Percentiles rank a stretch among this genome's conserved stretches.
phyloP scores from a whole-genome alignment of 2,113 vertebrate species.

The Cinclus cinclus region DNA sequence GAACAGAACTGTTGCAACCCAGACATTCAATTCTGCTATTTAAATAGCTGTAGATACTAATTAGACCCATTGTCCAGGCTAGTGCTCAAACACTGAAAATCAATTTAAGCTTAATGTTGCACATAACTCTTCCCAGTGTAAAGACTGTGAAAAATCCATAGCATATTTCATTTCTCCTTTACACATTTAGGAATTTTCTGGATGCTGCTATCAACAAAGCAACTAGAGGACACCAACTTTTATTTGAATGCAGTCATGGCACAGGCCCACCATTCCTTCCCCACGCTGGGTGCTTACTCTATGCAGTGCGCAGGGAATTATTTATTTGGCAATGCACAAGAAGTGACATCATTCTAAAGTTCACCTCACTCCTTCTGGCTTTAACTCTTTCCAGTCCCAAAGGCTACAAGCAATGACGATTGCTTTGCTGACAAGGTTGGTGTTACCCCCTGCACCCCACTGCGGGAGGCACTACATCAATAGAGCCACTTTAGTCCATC shows the following conservation, averaged over 20 bases:
- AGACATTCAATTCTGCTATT: neutral
- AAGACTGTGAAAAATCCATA: constrained; percentile 25
- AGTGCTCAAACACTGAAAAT: constrained; percentile 2
- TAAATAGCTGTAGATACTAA: constrained; percentile 19
- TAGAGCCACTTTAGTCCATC: neutral
- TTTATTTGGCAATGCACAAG: neutral
- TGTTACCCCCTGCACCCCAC: neutral
- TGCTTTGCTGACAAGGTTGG: neutral
- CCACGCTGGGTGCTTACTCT: neutral
- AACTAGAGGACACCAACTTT: neutral
- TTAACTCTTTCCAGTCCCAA: neutral
- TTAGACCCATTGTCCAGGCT: neutral
- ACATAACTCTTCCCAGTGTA: constrained; percentile 14
- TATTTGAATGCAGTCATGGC: neutral
- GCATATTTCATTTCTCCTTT: neutral
- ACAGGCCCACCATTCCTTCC: neutral
- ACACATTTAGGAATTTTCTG: neutral
- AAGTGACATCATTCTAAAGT: neutral
- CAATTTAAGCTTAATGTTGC: constrained; percentile 39
- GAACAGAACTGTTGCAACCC: neutral
- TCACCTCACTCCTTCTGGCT: neutral
- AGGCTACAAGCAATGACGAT: neutral
- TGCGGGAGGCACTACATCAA: neutral
- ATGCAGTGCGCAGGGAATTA: neutral
- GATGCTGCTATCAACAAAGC: neutral